A percentile compares a stretch with the other conserved stretches of the same genome.
Conservation (phyloP, 2,113 vertebrate species). For the Urocynchramus pylzowi region DNA sequence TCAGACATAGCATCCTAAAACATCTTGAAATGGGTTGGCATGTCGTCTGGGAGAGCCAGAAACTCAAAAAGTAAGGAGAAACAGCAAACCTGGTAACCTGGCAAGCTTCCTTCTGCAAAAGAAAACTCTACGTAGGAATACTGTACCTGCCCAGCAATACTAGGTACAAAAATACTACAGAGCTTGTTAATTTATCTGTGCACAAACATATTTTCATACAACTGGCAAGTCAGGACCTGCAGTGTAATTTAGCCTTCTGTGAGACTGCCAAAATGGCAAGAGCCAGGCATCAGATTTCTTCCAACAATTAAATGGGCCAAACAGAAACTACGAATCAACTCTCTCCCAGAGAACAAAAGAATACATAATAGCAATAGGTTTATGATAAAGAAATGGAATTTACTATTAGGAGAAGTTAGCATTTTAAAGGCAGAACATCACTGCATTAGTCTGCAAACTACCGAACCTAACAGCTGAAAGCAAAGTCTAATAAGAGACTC, state of each 20-base stretch:
- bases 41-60: background rate
- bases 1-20: background rate
- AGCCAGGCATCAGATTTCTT: constrained; percentile 20
- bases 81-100: background rate
- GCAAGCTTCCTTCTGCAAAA: background rate
- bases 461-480: background rate
- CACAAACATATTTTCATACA: background rate
- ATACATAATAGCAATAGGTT: background rate
- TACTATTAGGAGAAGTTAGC: background rate
- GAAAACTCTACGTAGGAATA: background rate
- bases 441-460: background rate
- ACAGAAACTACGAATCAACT: background rate
- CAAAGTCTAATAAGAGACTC: background rate
- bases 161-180: background rate
- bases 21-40: background rate
- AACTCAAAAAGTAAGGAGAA: background rate
- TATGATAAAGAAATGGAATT: background rate
- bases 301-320: constrained; percentile 31
- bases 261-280: constrained; percentile 18
- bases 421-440: background rate
- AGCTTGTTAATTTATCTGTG: background rate
- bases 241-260: background rate
- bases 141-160: background rate
- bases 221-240: background rate
- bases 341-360: background rate